Percentiles rank a stretch among this genome's conserved stretches.
Conservation (phyloP, 2,888 invertebrate species). For the Pecten maximus region DNA sequence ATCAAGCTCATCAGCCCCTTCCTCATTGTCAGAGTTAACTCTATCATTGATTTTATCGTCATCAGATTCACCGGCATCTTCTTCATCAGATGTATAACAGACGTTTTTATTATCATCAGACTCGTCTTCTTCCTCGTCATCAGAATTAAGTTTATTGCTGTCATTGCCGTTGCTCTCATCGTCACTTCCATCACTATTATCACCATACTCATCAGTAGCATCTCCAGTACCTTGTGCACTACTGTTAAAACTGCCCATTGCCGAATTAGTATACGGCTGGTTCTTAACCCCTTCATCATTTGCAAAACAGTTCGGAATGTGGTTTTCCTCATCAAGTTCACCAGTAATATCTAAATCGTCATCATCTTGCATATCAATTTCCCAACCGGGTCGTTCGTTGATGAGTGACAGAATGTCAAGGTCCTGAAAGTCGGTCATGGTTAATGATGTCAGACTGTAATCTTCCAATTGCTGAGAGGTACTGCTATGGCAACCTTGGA, state of each 20-base stretch:
- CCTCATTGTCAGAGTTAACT: not conserved
- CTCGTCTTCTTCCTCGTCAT: not conserved
- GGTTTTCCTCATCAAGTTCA: not conserved
- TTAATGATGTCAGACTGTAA: not conserved
- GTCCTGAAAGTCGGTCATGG: slow-evolving; percentile 8
- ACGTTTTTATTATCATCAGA: not conserved
- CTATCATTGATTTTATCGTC: not conserved
- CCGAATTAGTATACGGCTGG: not conserved
- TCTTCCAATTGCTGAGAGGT: not conserved
- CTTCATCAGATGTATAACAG: not conserved
- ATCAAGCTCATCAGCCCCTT: not conserved
- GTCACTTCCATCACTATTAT: not conserved
- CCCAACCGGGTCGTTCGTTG: slow-evolving; percentile 2
- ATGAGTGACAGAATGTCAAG: not conserved
- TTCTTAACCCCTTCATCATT: not conserved
- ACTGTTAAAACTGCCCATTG: not conserved
- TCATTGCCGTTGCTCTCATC: not conserved
- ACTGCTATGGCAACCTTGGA: not conserved
- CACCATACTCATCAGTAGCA: not conserved
- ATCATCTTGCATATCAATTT: slow-evolving; percentile 13
- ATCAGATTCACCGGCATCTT: not conserved
- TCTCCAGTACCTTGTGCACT: not conserved
- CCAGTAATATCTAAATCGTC: not conserved
- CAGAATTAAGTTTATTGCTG: not conserved
- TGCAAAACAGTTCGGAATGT: not conserved